Base-by-base conservation (phyloP, 2,888 invertebrate species). In the Tolmerus cingulatus region DNA sequence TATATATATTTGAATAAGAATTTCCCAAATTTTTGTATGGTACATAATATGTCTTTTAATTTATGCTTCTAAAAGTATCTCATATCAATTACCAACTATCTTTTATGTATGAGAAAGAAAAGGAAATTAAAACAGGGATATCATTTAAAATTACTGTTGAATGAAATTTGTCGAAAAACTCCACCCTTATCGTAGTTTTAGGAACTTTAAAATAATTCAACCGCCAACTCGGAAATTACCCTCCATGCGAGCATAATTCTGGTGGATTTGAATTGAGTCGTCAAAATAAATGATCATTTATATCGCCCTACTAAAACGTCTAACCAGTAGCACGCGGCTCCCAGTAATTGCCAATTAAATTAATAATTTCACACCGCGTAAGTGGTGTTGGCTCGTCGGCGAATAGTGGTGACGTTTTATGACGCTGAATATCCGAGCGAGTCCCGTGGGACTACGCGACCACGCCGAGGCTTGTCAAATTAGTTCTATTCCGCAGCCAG, bases 281-380 rank as follows among this genome's bases (percentile, higher is more conserved):
- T 79, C 23, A 79, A 79, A 40, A 81, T 40, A 40, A 40, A 37
- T 16, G 66, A 66, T 40, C 84, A 66, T 84, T n/a, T 7, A 40
- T 30, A 19, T 19, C 16, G 74, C 14, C 37, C 23, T n/a, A 55
- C 14, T 66, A 34, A 37, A 23, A 74, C 9, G 12, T 40, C 74
- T 84, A 27, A 43, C 84, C 34, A 40, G 84, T 30, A 46, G 82
- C 82, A 74, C 23, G 23, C 19, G 27, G 16, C 19, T 66, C 16
- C 40, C 19, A 40, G 74, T 43, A 85, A 85, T 85, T 85, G 46
- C 74, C 85, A 74, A 74, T 85, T 85, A 85, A 85, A 74, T 14
- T 85, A 85, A 85, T 85, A 85, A 74, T 85, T 85, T 85, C 85
- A 85, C 85, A 85, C 85, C 85, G 74, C 85, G 74, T 37, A 66